phyloP scores from a whole-genome alignment of 2,888 invertebrate species.

The Epinotia brunnichana region DNA sequence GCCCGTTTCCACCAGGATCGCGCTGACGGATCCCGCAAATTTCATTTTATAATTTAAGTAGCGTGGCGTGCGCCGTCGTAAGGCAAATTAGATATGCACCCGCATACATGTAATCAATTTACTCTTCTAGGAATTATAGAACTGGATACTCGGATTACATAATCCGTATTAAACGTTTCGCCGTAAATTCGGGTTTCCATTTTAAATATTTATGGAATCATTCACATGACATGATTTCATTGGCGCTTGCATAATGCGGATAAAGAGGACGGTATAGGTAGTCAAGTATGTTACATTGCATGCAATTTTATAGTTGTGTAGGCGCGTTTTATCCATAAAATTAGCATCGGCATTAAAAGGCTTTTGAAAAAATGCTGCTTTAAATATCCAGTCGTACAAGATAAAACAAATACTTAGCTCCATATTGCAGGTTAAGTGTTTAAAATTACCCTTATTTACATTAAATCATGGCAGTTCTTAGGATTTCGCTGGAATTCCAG shows the following conservation, averaged over 20 bases:
- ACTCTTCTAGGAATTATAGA: conserved; percentile 33
- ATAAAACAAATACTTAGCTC: conserved; percentile 26
- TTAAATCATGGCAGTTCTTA: conserved; percentile 48
- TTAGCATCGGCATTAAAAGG: conserved; percentile 24
- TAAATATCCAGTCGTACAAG: conserved; percentile 18
- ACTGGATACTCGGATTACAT: conserved; percentile 20
- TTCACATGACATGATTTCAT: conserved; percentile 29
- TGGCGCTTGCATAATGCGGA: conserved; percentile 25
- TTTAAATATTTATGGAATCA: conserved; percentile 24
- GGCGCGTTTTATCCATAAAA: conserved; percentile 33
- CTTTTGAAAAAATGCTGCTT: conserved; percentile 23
- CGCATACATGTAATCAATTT: conserved; percentile 37
- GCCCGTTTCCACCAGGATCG: conserved; percentile 70
- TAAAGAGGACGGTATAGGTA: conserved; percentile 8
- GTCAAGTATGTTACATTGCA: conserved; percentile 7
- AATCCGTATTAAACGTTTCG: conserved; percentile 14
- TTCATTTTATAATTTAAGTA: conserved; percentile 63
- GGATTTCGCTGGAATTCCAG: conserved; percentile 44
- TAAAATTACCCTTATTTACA: conserved; percentile 50
- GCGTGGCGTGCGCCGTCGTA: conserved; percentile 39
- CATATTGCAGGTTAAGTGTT: conserved; percentile 34
- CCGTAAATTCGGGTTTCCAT: conserved; percentile 23
- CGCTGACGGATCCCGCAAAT: conserved; percentile 62
- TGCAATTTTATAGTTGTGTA: conserved; percentile 2
- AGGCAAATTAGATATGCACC: conserved; percentile 42